A percentile compares a stretch with the other conserved stretches of the same genome.
Conservation (phyloP, 2,797 vertebrate species). For the Psittacula derbiana region DNA sequence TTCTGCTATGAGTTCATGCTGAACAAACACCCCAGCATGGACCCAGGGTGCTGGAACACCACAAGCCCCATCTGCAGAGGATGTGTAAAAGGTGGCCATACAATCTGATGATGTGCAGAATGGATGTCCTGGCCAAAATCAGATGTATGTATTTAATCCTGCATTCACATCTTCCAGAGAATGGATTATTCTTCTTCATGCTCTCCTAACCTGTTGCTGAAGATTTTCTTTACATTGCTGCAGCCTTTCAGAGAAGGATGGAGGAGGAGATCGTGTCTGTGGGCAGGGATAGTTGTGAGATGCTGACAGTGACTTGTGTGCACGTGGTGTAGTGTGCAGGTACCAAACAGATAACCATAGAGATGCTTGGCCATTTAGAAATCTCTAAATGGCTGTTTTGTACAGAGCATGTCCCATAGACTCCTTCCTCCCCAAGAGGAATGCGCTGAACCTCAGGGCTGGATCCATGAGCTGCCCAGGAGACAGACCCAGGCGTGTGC, state of each 20-base stretch:
- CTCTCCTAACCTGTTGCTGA: not conserved
- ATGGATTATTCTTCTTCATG: not conserved
- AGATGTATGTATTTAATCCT: not conserved
- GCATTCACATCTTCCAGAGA: not conserved
- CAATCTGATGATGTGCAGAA: not conserved
- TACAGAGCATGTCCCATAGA: fast-evolving
- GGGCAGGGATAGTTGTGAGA: not conserved
- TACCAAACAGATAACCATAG: not conserved
- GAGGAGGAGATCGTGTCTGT: not conserved
- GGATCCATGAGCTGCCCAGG: not conserved
- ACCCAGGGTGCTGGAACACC: not conserved
- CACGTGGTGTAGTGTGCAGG: fast-evolving
- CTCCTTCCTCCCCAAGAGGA: not conserved
- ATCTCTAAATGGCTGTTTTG: not conserved
- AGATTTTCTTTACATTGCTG: not conserved
- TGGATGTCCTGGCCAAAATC: not conserved
- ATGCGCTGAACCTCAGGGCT: fast-evolving
- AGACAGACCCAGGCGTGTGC: fast-evolving
- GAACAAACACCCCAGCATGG: not conserved
- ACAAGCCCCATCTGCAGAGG: not conserved
- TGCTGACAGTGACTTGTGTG: fast-evolving
- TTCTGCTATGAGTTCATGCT: not conserved
- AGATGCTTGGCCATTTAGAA: not conserved
- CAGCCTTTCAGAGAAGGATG: not conserved
- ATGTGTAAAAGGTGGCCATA: fast-evolving